Base-by-base conservation (phyloP, 2,888 invertebrate species). In the Drosophila phalerata region DNA sequence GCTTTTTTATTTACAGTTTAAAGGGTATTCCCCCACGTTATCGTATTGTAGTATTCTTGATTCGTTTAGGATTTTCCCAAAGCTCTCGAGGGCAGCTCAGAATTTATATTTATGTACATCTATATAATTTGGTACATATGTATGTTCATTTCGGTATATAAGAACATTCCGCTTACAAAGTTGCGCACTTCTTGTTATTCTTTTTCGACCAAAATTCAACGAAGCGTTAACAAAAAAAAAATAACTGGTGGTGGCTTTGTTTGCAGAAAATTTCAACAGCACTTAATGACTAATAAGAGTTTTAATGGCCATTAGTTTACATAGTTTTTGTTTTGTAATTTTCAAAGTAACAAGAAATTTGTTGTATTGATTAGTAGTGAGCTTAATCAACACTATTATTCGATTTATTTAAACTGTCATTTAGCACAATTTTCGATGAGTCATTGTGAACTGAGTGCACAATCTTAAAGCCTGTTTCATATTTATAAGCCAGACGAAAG, bases 401-500 rank as follows among this genome's bases (percentile, higher is more conserved):
- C 28, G 28, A 17, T 37, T 58, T 47, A 58, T 58, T 58, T 58
- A 28, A 48, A 38, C 22, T 48, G 38, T 4, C 56, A 60, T 57
- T 75, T 73, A 69, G 80, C 52, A 45, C 70, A 73, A 43, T 73
- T 81, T 62, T 2, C n/a, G 69, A 62, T 81, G 63, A 68, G 53
- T 84, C 85, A 82, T 67, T 64, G 49, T 55, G 10, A 13, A 11
- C 15, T 19, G 13, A 51, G 22, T 37, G 40, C 42, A 51, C n/a
- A 19, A 56, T 45, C 11, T 37, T 8, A n/a, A 28, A 42, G 42
- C 43, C 3, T 25, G 57, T 45, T 84, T 71, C 61, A 84, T 84
- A 86, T 84, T 84, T 63, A 84, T 84, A 60, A 86, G 81, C 6
- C 58, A 10, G 57, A 58, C 49, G 15, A 48, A 52, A 73, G 37